These are phyloP conservation scores for Holcopasites calliopsidis DNA, from an alignment of 1,140 invertebrate genomes.

Conservation along the genomic window DNA sequence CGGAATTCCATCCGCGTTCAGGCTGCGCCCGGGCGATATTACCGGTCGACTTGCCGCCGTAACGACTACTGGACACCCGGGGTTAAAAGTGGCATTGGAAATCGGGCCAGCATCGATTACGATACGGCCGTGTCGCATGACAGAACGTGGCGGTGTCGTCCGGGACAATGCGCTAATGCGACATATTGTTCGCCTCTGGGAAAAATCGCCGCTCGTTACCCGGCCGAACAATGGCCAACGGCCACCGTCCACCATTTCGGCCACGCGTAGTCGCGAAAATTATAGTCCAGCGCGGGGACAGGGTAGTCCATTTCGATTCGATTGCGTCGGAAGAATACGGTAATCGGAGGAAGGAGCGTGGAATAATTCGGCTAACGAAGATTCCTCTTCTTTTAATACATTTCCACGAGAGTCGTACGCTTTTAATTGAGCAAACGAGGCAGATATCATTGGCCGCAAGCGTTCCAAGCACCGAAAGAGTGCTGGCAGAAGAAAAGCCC, in stretches of 20 bases:
- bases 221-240: slow-evolving; percentile 61
- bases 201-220: slow-evolving; percentile 79
- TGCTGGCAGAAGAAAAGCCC: too few relatives aligned
- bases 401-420: too few relatives aligned
- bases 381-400: too few relatives aligned
- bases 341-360: background rate
- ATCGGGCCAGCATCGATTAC: slow-evolving; percentile 58
- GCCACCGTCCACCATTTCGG: background rate
- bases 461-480: too few relatives aligned
- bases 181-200: slow-evolving; percentile 75
- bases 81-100: slow-evolving; percentile 58
- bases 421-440: too few relatives aligned
- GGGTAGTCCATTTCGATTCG: too few relatives aligned
- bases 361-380: too few relatives aligned
- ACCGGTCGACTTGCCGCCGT: slow-evolving; percentile 29
- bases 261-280: slow-evolving; percentile 9
- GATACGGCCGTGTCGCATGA: slow-evolving; percentile 55
- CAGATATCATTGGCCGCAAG: too few relatives aligned
- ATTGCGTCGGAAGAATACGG: background rate
- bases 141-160: slow-evolving; percentile 22
- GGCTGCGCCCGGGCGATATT: slow-evolving; percentile 26
- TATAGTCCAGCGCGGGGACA: slow-evolving; percentile 2
- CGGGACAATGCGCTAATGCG: slow-evolving; percentile 77
- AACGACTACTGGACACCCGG: slow-evolving; percentile 13
- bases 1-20: slow-evolving; percentile 31